Base-by-base conservation (phyloP, 2,797 vertebrate genomes). In the Gymnocypris eckloni region DNA sequence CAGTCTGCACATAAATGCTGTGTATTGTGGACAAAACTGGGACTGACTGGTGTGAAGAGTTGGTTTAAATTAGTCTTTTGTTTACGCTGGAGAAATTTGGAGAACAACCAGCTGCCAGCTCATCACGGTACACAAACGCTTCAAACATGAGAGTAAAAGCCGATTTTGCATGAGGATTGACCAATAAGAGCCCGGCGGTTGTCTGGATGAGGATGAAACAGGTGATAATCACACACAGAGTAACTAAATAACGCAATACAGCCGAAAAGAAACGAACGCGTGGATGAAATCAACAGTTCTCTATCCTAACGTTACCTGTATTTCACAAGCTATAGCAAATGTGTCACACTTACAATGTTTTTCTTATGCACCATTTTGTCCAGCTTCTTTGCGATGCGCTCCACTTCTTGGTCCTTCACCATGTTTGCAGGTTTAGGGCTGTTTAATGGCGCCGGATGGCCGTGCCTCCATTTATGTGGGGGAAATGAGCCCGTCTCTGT, bases 281-380 rank as follows among this genome's bases (percentile, higher is more conserved):
- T 28, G 45, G 7, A 79, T 11, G 0, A 45, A 33, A 59, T 18
- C 12, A 67, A 59, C 86, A 83, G 73, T 59, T 86, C 66, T 79
- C 66, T 82, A 88, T 8, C 66, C n/a, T 87, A 33, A 33, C 33
- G 33, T 33, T 33, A 84, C 80, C 87, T 82, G 82, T 75, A 82
- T 84, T 84, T 67, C 76, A 50, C 37, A 76, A 66, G 81, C 76
- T 50, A 41, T 12, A 70, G n/a, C 15, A 71, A 61, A 75, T 59
- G 39, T 56, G 54, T 79, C 81, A 20, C 72, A 89, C 98, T 97
- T 95, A 98, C 98, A 95, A 96, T 97, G 92, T 95, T 97, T 90
- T 98, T 98, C 93, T 97, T 98, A 78, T 97, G 95, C 92, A 98
- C 98, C 98, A 99, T 99, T 93, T 97, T 99, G 92, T 99, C 98